phyloP scores from a whole-genome alignment of 2,113 vertebrate species.

The Nipponia nippon region DNA sequence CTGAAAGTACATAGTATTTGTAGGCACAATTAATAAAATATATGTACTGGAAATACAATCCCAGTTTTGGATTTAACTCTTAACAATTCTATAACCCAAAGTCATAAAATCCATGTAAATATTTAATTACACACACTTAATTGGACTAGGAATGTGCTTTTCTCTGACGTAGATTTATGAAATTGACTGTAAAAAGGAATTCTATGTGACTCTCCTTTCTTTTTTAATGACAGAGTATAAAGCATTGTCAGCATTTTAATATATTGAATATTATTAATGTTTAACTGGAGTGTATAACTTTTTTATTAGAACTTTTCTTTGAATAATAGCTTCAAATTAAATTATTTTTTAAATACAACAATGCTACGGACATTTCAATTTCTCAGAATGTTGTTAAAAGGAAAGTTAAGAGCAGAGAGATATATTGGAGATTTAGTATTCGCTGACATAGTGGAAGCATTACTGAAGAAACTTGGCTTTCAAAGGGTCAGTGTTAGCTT shows the following conservation, averaged over 20 bases:
- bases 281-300: conserved; percentile 10
- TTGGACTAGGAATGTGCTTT: not conserved
- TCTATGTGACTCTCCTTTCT: not conserved
- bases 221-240: conserved; percentile 13
- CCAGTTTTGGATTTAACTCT: not conserved
- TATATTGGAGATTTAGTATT: not conserved
- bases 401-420: not conserved
- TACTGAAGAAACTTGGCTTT: not conserved
- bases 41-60: not conserved
- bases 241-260: not conserved
- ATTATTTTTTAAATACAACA: not conserved
- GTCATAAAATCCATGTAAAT: conserved; percentile 13
- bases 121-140: conserved; percentile 32
- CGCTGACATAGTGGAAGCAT: not conserved
- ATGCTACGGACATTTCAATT: not conserved
- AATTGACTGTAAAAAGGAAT: not conserved
- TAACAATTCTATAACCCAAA: conserved; percentile 1
- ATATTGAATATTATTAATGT: conserved; percentile 23
- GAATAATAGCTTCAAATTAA: conserved; percentile 36
- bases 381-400: conserved; percentile 3
- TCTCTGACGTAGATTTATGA: not conserved
- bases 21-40: conserved; percentile 10
- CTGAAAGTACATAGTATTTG: not conserved
- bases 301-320: conserved; percentile 36
- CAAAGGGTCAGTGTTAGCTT: not conserved